Evolutionary conservation across 2,888 invertebrate species (phyloP).

Genomic region (Thera britannica): DNA sequence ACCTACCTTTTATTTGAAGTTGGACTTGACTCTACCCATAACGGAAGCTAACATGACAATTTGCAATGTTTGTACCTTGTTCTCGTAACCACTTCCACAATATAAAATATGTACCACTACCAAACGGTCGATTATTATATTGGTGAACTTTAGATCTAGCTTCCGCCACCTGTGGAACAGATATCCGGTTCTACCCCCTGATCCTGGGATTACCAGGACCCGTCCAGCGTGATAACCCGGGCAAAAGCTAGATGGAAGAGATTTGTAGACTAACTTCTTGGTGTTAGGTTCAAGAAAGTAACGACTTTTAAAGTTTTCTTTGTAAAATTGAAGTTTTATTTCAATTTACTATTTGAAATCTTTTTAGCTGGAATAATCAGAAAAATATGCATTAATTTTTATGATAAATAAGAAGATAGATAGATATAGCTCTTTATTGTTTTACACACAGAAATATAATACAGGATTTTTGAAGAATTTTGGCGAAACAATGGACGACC

Average conservation of each 20-base stretch:
- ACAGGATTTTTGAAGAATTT: no score
- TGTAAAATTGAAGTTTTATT: background rate
- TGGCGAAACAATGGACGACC: no score
- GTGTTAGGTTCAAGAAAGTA: constrained; percentile 1
- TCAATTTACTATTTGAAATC: background rate
- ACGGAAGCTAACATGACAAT: no score
- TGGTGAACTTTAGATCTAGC: background rate
- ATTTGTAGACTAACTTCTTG: constrained; percentile 2
- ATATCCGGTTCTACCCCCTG: constrained; percentile 14
- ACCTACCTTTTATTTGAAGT: no score
- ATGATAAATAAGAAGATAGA: no score
- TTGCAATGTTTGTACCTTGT: no score
- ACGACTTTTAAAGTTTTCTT: background rate
- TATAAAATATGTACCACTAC: background rate
- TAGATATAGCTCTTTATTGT: no score
- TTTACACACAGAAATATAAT: no score
- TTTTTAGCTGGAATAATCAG: no score
- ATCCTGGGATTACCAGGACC: constrained; percentile 29
- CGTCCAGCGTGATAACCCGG: constrained; percentile 26
- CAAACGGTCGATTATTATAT: background rate
- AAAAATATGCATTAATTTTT: no score
- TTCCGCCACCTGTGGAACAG: constrained; percentile 26
- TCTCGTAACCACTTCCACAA: no score
- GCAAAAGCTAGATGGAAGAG: constrained; percentile 15
- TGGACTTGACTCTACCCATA: no score